Base-by-base conservation (phyloP, 2,797 vertebrate genomes). In the Myiotriccus ornatus region DNA sequence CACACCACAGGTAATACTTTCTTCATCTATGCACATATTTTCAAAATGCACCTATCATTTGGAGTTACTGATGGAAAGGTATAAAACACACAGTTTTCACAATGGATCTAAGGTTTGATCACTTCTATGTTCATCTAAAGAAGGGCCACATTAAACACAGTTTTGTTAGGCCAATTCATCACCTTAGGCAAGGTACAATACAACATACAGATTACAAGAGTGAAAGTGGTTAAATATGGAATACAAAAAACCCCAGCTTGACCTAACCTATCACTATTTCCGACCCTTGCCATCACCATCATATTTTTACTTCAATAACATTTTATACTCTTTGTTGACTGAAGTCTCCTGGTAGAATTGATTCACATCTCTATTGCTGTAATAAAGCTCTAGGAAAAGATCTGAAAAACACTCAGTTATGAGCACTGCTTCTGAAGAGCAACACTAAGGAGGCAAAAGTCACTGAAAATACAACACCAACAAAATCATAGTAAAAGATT, bases 391-490 rank as follows among this genome's bases (percentile, higher is more conserved):
- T 46, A 53, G 25, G 46, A 73, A 82, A 92, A 50, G 8, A 57
- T 14, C 5, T 68, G 7, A 68, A 47, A 87, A 83, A 30, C 0
- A 0, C 24, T 59, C 25, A 34, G 12, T 55, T 75, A 47, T 3
- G 5, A 74, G 8, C 35, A 52, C 5, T 78, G 37, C 53, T 83
- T 74, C 55, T 55, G 21, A 23, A 65, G 9, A 69, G 20, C 65
- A 91, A 25, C 3, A 15, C 37, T 6, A 8, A 2, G 6, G 12
- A 78, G n/a, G 19, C 41, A 89, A 43, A 87, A 82, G 34, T 28
- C 35, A 63, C 5, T 65, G 55, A 44, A 70, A 93, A 90, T 8
- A 59, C 1, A 21, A 15, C 43, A 74, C 14, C 4, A 3, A 59
- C 44, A 84, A 86, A 73, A 55, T 5, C 19, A 81, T 20, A 68